Conservation (phyloP, 53 echinoderm and acorn worm species). For the Crossaster papposus region DNA sequence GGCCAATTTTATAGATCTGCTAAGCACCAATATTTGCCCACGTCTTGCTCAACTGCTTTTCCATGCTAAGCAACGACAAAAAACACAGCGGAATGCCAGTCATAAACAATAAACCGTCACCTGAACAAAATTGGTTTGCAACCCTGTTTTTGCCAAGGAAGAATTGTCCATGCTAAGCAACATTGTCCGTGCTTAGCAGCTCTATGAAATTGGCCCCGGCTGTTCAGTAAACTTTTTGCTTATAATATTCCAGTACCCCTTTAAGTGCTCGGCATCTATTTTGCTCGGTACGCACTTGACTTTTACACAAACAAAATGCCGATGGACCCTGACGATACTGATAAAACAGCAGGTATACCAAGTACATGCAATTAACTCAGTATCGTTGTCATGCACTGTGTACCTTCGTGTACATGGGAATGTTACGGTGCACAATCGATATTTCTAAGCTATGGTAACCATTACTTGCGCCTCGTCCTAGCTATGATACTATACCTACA, state of each 20-base stretch:
- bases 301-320: not conserved
- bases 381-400: not conserved
- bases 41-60: no score
- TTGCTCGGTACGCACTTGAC: not conserved
- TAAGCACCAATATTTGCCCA: no score
- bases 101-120: no score
- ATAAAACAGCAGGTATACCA: not conserved
- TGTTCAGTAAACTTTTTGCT: not conserved
- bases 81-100: no score
- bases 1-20: no score
- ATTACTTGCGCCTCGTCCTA: not conserved
- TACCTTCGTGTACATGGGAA: not conserved
- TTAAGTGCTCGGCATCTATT: no score
- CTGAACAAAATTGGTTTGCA: no score
- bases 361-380: not conserved
- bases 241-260: not conserved
- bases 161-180: no score
- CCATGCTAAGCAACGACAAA: no score
- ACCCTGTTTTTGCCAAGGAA: no score
- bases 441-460: not conserved
- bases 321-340: not conserved
- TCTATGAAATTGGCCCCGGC: no score
- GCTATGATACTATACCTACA: not conserved
- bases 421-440: not conserved
- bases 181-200: no score